phyloP scores from a whole-genome alignment of 2,113 vertebrate genomes.

The Condylura cristata region DNA sequence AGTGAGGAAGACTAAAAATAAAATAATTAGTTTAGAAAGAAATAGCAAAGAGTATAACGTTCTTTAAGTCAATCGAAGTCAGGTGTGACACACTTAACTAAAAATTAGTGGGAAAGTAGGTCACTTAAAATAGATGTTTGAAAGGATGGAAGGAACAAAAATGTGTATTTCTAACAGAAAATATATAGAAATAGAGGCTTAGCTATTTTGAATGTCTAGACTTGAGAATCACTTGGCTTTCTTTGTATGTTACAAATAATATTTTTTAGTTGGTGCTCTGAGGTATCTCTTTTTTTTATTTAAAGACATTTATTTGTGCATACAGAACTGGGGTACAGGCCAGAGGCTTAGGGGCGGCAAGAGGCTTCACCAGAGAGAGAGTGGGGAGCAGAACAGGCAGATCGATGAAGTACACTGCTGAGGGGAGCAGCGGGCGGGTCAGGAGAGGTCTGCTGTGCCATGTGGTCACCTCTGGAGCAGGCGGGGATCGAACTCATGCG shows the following conservation, averaged over 20 bases:
- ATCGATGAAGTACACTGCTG: too few species aligned
- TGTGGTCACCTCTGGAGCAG: too few species aligned
- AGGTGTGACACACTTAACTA: constrained; percentile 43
- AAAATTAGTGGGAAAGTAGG: constrained; percentile 56
- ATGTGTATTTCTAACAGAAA: background rate
- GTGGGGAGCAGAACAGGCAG: too few species aligned
- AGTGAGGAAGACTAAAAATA: constrained; percentile 34
- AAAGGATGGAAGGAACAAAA: constrained; percentile 29
- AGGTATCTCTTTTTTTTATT: background rate
- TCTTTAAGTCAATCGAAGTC: background rate
- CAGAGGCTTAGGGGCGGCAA: too few species aligned
- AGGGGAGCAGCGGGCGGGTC: too few species aligned
- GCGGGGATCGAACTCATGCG: too few species aligned
- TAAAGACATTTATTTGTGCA: too few species aligned
- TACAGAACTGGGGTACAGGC: too few species aligned
- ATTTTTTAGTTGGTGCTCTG: background rate
- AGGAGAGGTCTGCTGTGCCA: too few species aligned
- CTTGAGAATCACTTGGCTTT: background rate
- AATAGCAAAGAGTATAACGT: background rate
- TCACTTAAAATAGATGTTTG: constrained; percentile 60
- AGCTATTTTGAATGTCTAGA: background rate
- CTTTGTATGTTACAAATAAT: background rate
- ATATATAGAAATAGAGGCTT: background rate
- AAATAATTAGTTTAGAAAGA: constrained; percentile 45
- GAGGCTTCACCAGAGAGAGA: too few species aligned